Percentiles rank a stretch among this genome's conserved stretches.
Conservation (phyloP, 2,797 vertebrate genomes). For the Halcyon smyrnensis region DNA sequence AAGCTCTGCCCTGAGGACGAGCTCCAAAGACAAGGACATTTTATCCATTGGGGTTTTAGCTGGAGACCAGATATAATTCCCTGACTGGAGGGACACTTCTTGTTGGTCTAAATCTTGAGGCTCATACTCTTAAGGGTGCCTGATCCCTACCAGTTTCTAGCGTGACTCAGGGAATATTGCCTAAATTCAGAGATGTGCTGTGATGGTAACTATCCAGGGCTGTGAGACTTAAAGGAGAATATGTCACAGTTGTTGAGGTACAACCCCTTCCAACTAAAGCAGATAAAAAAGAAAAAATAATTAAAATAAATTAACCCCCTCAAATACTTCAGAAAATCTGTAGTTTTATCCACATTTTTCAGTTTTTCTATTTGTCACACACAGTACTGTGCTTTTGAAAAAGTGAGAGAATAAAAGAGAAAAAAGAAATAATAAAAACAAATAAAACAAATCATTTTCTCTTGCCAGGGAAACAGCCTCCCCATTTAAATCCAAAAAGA, state of each 20-base stretch:
- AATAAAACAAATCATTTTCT: not conserved
- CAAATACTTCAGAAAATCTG: not conserved
- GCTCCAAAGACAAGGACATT: not conserved
- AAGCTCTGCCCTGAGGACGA: not conserved
- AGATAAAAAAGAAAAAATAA: not conserved
- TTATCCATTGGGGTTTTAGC: not conserved
- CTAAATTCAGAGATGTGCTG: not conserved
- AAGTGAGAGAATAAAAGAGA: not conserved
- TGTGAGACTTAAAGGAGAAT: not conserved
- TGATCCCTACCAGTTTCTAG: not conserved
- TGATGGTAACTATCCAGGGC: not conserved
- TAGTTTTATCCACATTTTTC: not conserved
- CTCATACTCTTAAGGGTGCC: not conserved
- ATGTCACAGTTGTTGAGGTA: not conserved
- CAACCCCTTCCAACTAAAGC: not conserved
- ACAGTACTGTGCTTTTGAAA: not conserved
- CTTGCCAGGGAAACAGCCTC: not conserved
- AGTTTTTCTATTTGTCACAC: not conserved
- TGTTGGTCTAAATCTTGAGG: not conserved
- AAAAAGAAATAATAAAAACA: not conserved
- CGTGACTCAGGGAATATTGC: not conserved
- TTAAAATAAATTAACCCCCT: accelerated
- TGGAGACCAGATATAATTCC: not conserved
- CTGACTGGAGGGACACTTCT: not conserved
- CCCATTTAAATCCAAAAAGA: not conserved